Evolutionary conservation across 2,797 vertebrate genomes (phyloP).

Genomic region (Aeoliscus strigatus): DNA sequence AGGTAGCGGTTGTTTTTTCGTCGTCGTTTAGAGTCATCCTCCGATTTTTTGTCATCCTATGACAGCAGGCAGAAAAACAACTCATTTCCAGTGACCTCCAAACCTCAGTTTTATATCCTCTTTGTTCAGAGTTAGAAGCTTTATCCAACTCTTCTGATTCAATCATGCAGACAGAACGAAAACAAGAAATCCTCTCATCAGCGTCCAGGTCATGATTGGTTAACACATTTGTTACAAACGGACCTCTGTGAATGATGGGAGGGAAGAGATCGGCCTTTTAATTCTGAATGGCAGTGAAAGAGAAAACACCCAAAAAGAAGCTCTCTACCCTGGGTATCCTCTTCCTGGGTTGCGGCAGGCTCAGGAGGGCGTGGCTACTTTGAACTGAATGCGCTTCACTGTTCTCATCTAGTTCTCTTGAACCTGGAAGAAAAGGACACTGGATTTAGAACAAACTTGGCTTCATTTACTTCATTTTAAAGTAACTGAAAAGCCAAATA

Average conservation of each 20-base stretch:
- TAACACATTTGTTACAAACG: neutral
- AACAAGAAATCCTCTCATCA: neutral
- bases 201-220: neutral
- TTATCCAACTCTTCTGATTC: too few relatives aligned
- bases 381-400: slow-evolving; percentile 67
- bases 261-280: neutral
- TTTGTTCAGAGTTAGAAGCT: too few relatives aligned
- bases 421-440: slow-evolving; percentile 64
- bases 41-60: slow-evolving; percentile 79
- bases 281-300: neutral
- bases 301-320: neutral
- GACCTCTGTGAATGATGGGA: neutral
- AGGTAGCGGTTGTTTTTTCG: slow-evolving; percentile 78
- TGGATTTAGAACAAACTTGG: neutral
- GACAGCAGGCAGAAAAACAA: neutral
- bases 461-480: neutral
- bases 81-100: neutral
- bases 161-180: neutral
- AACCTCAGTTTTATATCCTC: neutral
- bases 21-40: slow-evolving; percentile 86
- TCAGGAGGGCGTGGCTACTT: slow-evolving; percentile 73
- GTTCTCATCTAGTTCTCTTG: slow-evolving; percentile 75
- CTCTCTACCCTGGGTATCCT: slow-evolving; percentile 83
- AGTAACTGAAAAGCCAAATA: neutral
- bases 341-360: slow-evolving; percentile 80